Percentiles rank a stretch among this genome's conserved stretches.
These are phyloP conservation scores for Drosophila tripunctata DNA, from an alignment of 2,888 invertebrate species.

Conservation along the genomic window DNA sequence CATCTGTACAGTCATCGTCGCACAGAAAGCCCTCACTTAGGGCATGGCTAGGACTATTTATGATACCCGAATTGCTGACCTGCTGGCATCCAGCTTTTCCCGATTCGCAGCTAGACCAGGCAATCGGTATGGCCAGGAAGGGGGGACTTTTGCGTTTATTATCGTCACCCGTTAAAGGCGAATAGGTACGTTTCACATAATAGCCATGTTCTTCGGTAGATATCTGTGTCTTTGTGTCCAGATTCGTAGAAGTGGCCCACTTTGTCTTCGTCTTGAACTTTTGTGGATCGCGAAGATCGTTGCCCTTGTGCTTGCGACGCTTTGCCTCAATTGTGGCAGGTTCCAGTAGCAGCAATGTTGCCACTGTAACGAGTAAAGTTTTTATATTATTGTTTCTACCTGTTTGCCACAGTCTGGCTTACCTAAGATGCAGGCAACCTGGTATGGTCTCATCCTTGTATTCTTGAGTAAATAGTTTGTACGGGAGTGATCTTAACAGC, in stretches of 20 bases:
- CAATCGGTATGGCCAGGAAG: conserved; percentile 79
- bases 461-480: not conserved
- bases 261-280: conserved; percentile 80
- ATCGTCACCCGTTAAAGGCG: conserved; percentile 39
- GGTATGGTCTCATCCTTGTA: conserved; percentile 53
- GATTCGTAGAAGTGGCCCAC: conserved; percentile 77
- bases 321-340: conserved; percentile 58
- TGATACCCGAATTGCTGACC: conserved; percentile 56
- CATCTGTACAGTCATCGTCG: conserved; percentile 76
- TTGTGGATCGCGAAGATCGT: conserved; percentile 49
- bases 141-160: conserved; percentile 67
- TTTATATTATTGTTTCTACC: not conserved
- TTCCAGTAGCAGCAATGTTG: conserved; percentile 56
- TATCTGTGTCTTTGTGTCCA: conserved; percentile 61
- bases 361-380: conserved; percentile 31
- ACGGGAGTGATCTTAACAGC: conserved; percentile 46
- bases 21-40: conserved; percentile 77
- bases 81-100: conserved; percentile 55
- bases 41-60: conserved; percentile 66
- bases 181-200: conserved; percentile 80
- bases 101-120: conserved; percentile 70
- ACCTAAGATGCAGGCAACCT: conserved; percentile 56
- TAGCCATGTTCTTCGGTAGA: conserved; percentile 81
- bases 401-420: conserved; percentile 35
- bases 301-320: conserved; percentile 71